A percentile compares a stretch with the other conserved stretches of the same genome.
Evolutionary conservation across 2,888 invertebrate species (phyloP).

Genomic region (Parascotia fuliginaria): DNA sequence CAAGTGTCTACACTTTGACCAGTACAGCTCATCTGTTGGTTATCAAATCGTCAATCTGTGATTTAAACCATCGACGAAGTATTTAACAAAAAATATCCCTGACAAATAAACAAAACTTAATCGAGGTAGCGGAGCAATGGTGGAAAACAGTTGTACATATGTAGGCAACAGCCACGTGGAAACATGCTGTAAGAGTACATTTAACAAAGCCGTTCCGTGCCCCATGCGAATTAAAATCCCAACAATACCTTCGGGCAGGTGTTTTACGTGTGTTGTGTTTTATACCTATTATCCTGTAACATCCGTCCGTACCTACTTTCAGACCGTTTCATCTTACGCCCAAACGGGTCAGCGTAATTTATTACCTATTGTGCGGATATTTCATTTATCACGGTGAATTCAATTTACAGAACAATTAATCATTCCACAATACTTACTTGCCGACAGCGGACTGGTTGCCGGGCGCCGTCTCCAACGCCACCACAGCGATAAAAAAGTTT

Average conservation of each 20-base stretch:
- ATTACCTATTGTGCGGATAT: constrained; percentile 85
- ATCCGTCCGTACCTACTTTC: constrained; percentile 75
- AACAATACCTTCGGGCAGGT: constrained; percentile 69
- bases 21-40: no score
- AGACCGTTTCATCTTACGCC: constrained; percentile 81
- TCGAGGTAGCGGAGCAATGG: constrained; percentile 9
- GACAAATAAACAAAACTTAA: constrained; percentile 16
- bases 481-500: constrained; percentile 58
- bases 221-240: constrained; percentile 62
- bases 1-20: no score
- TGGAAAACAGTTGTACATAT: background rate
- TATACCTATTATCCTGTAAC: constrained; percentile 72
- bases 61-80: background rate
- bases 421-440: constrained; percentile 83
- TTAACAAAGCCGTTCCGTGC: constrained; percentile 51
- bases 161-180: constrained; percentile 4
- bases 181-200: constrained; percentile 24
- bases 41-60: no score
- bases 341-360: constrained; percentile 83
- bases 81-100: background rate
- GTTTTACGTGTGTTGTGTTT: constrained; percentile 75
- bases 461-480: constrained; percentile 40
- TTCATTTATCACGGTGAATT: constrained; percentile 86
- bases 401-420: constrained; percentile 85
- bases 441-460: constrained; percentile 76